Percentiles rank a stretch among this genome's conserved stretches.
These are phyloP conservation scores for Aramus guarauna DNA, from an alignment of 2,113 vertebrate species.

Conservation along the genomic window DNA sequence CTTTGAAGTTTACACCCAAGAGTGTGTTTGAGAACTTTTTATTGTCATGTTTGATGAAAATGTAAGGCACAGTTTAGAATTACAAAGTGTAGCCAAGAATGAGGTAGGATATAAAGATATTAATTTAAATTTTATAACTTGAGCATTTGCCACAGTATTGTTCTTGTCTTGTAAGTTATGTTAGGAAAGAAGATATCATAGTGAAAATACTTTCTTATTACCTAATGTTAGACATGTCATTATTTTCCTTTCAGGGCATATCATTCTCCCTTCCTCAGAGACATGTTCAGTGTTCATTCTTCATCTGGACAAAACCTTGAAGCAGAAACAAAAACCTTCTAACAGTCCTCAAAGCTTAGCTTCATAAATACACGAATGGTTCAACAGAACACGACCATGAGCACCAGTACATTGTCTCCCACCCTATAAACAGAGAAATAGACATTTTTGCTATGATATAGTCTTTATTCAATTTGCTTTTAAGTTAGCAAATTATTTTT, in stretches of 20 bases:
- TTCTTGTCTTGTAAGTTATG: neutral
- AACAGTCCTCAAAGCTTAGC: neutral
- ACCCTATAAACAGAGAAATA: neutral
- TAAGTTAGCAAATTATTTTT: neutral
- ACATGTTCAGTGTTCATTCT: neutral
- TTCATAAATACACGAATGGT: neutral
- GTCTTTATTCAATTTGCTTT: neutral
- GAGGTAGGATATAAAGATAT: neutral
- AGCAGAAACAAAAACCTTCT: neutral
- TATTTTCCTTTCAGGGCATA: neutral
- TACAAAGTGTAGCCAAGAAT: neutral
- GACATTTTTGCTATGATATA: neutral
- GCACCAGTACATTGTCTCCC: neutral
- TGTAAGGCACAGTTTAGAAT: neutral
- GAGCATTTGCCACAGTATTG: neutral
- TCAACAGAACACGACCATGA: neutral
- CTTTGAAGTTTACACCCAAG: neutral
- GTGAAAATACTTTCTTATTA: neutral
- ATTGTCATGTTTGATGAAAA: neutral
- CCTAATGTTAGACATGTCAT: neutral
- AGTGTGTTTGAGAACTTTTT: neutral
- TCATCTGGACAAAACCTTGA: neutral
- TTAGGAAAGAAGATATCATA: neutral
- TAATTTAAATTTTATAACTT: neutral
- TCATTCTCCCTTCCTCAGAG: neutral